These are phyloP conservation scores for Trachelus troglodyta DNA, from an alignment of 2,888 invertebrate species.

Conservation along the genomic window DNA sequence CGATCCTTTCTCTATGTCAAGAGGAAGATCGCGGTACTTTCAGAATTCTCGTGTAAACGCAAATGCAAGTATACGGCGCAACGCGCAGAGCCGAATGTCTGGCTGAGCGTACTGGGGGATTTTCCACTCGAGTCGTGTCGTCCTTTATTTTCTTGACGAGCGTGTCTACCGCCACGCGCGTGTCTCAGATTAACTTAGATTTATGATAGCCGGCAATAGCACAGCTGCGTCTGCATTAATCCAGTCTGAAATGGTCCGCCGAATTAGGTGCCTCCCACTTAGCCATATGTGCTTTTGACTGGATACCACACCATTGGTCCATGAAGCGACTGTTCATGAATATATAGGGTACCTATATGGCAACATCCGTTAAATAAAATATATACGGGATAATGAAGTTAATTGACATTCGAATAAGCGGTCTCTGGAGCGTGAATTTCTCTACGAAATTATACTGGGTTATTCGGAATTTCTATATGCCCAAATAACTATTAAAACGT, in stretches of 20 bases:
- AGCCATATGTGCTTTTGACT: conserved; percentile 41
- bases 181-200: conserved; percentile 55
- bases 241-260: conserved; percentile 45
- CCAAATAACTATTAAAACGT: too few species aligned
- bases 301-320: conserved; percentile 31
- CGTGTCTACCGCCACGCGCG: conserved; percentile 31
- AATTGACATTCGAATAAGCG: conserved; percentile 31
- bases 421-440: conserved; percentile 20
- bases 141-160: conserved; percentile 33
- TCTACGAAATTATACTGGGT: neutral
- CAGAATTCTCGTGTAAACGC: too few species aligned
- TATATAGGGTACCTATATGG: neutral
- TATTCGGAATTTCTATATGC: too few species aligned
- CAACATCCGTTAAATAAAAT: conserved; percentile 22
- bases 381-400: conserved; percentile 28
- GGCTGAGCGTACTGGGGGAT: too few species aligned
- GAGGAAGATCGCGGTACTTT: too few species aligned
- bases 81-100: too few species aligned
- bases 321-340: neutral
- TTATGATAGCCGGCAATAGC: conserved; percentile 45
- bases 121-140: too few species aligned
- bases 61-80: too few species aligned
- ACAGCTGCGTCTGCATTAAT: conserved; percentile 58
- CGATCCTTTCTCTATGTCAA: too few species aligned
- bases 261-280: conserved; percentile 32